Base-by-base conservation (phyloP, 1,140 invertebrate genomes). In the Panagrolaimus sp. region DNA sequence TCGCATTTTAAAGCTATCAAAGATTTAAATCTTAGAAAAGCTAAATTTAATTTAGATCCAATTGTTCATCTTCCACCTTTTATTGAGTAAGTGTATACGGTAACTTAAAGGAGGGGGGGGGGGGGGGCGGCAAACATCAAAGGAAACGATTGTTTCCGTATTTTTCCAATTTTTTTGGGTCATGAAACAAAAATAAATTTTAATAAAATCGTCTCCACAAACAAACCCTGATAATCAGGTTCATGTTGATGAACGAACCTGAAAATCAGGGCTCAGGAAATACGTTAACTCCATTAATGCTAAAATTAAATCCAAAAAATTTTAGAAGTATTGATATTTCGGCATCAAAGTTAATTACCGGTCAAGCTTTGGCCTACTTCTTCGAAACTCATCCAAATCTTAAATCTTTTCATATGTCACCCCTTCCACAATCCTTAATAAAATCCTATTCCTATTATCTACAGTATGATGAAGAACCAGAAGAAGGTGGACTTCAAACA, bases 301-400 rank as follows among this genome's bases (percentile, higher is more conserved):
- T n/a, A n/a, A 32, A 68, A 6, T 8, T 6, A 0, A 6, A 38
- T 26, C 17, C 1, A 9, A 44, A 10, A 69, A 9, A 15, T 45
- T 73, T 76, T 43, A 74, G 74, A 63, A 43, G n/a, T 38, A 43
- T 76, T 21, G 73, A 74, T 48, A 17, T 74, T 43, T 77, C 75
- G 28, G 67, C 52, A 24, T 38, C 43, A n/a, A 43, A 17, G 10
- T 43, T 62, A 28, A n/a, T 74, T 12, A 28, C 32, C 21, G 15
- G 69, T 17, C 70, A 76, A n/a, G 44, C 46, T 8, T 46, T 74
- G 12, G 55, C 44, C n/a, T 44, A 43, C 21, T 74, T 74, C 21
- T 52, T 74, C 14, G 47, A 52, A 12, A n/a, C n/a, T 21, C 73
- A 74, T 62, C 28, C 55, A 7, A 48, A 75, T 43, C 43, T 74